These are phyloP conservation scores for Drosophila nr. medialis DNA, from an alignment of 2,888 invertebrate genomes.

Conservation along the genomic window DNA sequence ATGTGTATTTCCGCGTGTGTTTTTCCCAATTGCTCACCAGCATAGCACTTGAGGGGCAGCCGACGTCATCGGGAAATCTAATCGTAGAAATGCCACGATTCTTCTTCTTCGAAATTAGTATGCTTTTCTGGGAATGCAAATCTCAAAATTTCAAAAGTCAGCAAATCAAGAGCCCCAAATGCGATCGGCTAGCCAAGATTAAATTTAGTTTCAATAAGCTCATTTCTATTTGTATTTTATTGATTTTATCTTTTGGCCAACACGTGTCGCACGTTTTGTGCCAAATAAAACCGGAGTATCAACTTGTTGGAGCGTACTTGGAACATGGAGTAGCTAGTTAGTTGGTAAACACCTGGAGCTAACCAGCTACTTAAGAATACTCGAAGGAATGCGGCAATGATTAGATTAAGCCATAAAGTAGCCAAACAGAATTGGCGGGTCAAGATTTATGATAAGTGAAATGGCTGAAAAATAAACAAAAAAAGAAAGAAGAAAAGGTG, in stretches of 20 bases:
- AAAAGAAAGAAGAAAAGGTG: background rate
- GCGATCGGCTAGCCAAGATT: slow-evolving; percentile 39
- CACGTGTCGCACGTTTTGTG: slow-evolving; percentile 64
- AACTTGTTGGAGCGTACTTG: slow-evolving; percentile 55
- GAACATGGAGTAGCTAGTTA: slow-evolving; percentile 12
- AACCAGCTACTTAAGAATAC: slow-evolving; percentile 52
- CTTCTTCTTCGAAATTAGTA: slow-evolving; percentile 37
- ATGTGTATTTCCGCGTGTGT: background rate
- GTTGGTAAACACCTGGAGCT: background rate
- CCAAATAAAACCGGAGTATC: background rate
- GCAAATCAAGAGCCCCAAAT: slow-evolving; percentile 9
- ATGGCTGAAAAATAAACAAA: background rate
- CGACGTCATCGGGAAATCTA: slow-evolving; percentile 46
- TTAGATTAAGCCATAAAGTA: slow-evolving; percentile 59
- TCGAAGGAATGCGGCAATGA: slow-evolving; percentile 57
- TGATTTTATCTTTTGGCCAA: slow-evolving; percentile 33
- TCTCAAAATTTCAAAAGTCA: slow-evolving; percentile 4
- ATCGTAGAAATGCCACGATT: slow-evolving; percentile 28
- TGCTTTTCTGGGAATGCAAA: slow-evolving; percentile 35
- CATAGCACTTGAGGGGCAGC: slow-evolving; percentile 19
- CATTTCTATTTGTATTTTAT: slow-evolving; percentile 13
- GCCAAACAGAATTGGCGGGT: slow-evolving; percentile 39
- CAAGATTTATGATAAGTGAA: slow-evolving; percentile 49
- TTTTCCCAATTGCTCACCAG: slow-evolving; percentile 8
- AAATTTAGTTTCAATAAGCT: slow-evolving; percentile 35